phyloP scores from a whole-genome alignment of 1,140 invertebrate species.

The Zeugodacus cucurbitae region DNA sequence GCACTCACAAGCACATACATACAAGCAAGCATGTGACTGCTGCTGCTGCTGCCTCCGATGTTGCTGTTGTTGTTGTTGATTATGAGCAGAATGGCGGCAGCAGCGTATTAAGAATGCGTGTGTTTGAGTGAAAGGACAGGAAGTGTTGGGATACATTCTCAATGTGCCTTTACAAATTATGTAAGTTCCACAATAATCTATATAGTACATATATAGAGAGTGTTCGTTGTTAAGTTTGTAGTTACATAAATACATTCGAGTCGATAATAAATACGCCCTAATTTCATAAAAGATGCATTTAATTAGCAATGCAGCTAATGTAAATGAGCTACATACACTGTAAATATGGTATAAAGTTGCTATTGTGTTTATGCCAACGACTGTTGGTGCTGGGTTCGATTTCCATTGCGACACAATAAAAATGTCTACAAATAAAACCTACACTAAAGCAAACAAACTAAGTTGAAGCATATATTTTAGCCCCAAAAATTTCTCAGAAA shows the following conservation, averaged over 20 bases:
- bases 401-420: too few relatives aligned
- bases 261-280: not conserved
- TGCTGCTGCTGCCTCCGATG: not conserved
- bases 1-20: not conserved
- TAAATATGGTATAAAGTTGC: too few relatives aligned
- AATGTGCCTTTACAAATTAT: not conserved
- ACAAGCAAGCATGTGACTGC: not conserved
- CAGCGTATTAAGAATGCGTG: not conserved
- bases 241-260: not conserved
- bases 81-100: not conserved
- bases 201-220: not conserved
- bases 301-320: not conserved
- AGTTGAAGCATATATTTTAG: too few relatives aligned
- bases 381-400: too few relatives aligned
- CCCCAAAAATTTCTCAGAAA: too few relatives aligned
- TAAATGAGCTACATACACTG: not conserved
- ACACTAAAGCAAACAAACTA: too few relatives aligned
- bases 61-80: too few relatives aligned
- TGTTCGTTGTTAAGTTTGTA: not conserved
- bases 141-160: not conserved
- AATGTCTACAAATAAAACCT: too few relatives aligned
- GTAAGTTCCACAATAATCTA: not conserved
- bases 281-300: not conserved
- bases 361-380: too few relatives aligned
- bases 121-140: slow-evolving; percentile 32